Evolutionary conservation across 92 coral and sea anemone species (phyloP), one percentile per base, ranked within the genome.

Genomic region (Epizoanthus stellaris): DNA sequence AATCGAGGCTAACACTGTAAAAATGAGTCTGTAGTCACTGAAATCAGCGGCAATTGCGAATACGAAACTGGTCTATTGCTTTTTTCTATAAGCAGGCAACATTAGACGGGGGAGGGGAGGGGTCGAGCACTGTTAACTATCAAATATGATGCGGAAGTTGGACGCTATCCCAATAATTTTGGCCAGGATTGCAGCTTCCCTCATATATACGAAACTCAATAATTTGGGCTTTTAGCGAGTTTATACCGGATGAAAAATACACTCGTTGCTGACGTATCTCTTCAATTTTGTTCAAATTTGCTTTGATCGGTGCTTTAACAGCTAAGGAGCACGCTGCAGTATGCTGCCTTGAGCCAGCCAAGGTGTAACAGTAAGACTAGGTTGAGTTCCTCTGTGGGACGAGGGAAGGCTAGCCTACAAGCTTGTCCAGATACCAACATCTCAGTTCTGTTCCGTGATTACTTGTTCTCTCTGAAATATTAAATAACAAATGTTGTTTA

Each of bases 381-480:
- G 36, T 30, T 30, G 36, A 30, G 36, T 30, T 2, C 19, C 17
- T 40, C 19, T 38, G 4, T 68, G 73, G 52, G 49, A 7, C 8
- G 9, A 4, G 12, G 14, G 2, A 21, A 14, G 42, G 69, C 36
- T 23, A 19, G 34, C 13, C 13, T 3, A 23, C 12, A 3, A 10
- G 42, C 19, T 36, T 36, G 3, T 45, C 20, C 56, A 52, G 56
- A 52, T 52, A 14, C n/a, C 42, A 38, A 14, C 14, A 66, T 66
- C 7, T 66, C 38, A 66, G 15, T 66, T 66, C 3, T 66, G 70
- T 23, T 39, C 47, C 8, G 73, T 68, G 8, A 45, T 34, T 34
- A 68, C 73, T 68, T 36, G 73, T 4, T 68, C 49, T 7, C 38
- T 25, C 73, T 68, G 73, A 68, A 68, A 68, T 34, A 14, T 15